Evolutionary conservation across 2,797 vertebrate species (phyloP), one percentile per base, ranked within the genome.

Genomic region (Nannoperca australis): DNA sequence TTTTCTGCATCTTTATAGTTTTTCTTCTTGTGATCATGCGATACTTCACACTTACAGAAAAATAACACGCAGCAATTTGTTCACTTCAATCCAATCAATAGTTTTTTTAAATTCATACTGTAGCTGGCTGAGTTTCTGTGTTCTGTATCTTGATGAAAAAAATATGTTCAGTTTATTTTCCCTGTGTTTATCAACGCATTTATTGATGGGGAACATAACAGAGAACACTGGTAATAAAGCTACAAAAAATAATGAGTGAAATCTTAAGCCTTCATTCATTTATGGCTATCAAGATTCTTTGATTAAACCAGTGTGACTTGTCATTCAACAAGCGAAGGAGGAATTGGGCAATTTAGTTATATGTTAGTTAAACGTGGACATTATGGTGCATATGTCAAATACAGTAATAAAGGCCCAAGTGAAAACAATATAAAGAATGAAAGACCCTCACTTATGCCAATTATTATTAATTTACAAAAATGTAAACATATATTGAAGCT

Each of bases 221-320:
- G 70, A 61, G 65, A 73, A 51, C 44, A 17, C 30, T 36, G 13
- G 0, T 44, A 78, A 66, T 30, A 55, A 69, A 78, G 69, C 76
- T 55, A 58, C 14, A 70, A 5, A 73, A 81, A 79, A 85, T 77
- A 82, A 89, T 84, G 73, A 76, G 42, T 66, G 50, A 9, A 49
- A 40, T 24, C 63, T 70, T 70, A 65, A 82, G 54, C 70, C 34
- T 70, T 76, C 30, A 49, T 65, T 76, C 30, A 69, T 78, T 60
- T 76, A 62, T 4, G 71, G 36, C 56, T 47, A 54, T 70, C 51
- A 44, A 44, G 38, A 80, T 70, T 73, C 7, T 78, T 84, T 76
- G 74, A 82, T 73, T 70, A 55, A 81, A 83, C 38, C 27, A 32
- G 36, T 47, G 73, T 61, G 51, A 49, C 44, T 8, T 77, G 67